These are phyloP conservation scores for Craterocephalus amniculus DNA, from an alignment of 2,797 vertebrate species.

Conservation along the genomic window DNA sequence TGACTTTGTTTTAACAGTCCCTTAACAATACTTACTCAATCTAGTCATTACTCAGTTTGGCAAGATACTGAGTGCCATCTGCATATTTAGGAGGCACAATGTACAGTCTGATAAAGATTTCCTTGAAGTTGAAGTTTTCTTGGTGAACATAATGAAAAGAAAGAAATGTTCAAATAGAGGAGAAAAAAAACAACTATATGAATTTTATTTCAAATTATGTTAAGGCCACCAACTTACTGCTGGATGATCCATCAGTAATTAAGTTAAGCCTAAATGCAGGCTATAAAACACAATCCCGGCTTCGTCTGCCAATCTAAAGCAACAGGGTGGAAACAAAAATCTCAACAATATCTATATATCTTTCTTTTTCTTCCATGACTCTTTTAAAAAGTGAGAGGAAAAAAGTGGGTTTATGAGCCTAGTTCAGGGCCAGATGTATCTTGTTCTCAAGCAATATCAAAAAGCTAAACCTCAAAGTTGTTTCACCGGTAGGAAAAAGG, in stretches of 20 bases:
- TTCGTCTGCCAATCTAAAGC: constrained; percentile 57
- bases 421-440: constrained; percentile 27
- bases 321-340: constrained; percentile 58
- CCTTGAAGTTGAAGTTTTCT: constrained; percentile 40
- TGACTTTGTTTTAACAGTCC: constrained; percentile 77
- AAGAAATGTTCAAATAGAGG: constrained; percentile 25
- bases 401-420: constrained; percentile 17
- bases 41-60: constrained; percentile 76
- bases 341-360: constrained; percentile 47
- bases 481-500: constrained; percentile 55
- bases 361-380: constrained; percentile 19
- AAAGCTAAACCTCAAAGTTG: constrained; percentile 44
- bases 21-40: constrained; percentile 76
- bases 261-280: constrained; percentile 61
- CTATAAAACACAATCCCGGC: constrained; percentile 53
- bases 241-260: constrained; percentile 42
- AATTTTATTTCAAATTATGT: constrained; percentile 28
- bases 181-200: constrained; percentile 26
- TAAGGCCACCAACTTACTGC: constrained; percentile 55
- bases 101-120: constrained; percentile 32
- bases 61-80: constrained; percentile 57
- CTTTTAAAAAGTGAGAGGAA: not conserved
- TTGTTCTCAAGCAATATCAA: constrained; percentile 43
- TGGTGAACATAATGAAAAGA: constrained; percentile 22
- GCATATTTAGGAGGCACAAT: constrained; percentile 61